Evolutionary conservation across 2,888 invertebrate genomes (phyloP).

Genomic region (Carabus problematicus): DNA sequence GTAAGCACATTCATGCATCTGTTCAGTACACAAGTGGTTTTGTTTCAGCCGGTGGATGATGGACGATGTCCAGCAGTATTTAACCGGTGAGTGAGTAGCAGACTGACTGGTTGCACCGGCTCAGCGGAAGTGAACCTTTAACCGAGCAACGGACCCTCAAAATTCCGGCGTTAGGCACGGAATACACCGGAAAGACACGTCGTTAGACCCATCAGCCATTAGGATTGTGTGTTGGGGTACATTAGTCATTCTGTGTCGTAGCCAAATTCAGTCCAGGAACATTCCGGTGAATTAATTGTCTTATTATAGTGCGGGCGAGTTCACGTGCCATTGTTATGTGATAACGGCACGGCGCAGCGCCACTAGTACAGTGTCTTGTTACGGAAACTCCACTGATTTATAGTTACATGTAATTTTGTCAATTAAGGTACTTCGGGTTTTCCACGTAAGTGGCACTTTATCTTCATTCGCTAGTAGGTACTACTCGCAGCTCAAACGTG

Average conservation of each 20-base stretch:
- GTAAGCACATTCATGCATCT: not conserved
- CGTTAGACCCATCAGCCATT: slow-evolving; percentile 40
- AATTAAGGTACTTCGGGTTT: slow-evolving; percentile 42
- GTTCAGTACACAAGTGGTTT: not conserved
- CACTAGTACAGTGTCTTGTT: slow-evolving; percentile 35
- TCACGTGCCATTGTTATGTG: slow-evolving; percentile 40
- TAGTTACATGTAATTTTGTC: slow-evolving; percentile 36
- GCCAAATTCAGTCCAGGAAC: slow-evolving; percentile 41
- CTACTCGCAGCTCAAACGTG: slow-evolving; percentile 18
- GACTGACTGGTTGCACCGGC: not conserved
- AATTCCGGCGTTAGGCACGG: slow-evolving; percentile 13
- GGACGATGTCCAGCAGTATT: not conserved
- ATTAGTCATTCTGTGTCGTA: slow-evolving; percentile 38
- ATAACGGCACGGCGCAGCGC: slow-evolving; percentile 24
- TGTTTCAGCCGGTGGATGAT: not conserved
- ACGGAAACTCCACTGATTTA: slow-evolving; percentile 39
- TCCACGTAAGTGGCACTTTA: slow-evolving; percentile 40
- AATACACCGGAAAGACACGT: slow-evolving; percentile 31
- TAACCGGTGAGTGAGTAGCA: not conserved
- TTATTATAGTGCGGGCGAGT: slow-evolving; percentile 39
- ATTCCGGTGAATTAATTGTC: slow-evolving; percentile 42
- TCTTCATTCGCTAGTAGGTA: slow-evolving; percentile 33
- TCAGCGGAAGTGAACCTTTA: slow-evolving; percentile 26
- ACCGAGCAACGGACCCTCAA: slow-evolving; percentile 25
- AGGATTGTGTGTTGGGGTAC: slow-evolving; percentile 21